Percentiles rank a stretch among this genome's conserved stretches.
phyloP scores from a whole-genome alignment of 2,888 invertebrate genomes.

The Dryobotodes eremita region DNA sequence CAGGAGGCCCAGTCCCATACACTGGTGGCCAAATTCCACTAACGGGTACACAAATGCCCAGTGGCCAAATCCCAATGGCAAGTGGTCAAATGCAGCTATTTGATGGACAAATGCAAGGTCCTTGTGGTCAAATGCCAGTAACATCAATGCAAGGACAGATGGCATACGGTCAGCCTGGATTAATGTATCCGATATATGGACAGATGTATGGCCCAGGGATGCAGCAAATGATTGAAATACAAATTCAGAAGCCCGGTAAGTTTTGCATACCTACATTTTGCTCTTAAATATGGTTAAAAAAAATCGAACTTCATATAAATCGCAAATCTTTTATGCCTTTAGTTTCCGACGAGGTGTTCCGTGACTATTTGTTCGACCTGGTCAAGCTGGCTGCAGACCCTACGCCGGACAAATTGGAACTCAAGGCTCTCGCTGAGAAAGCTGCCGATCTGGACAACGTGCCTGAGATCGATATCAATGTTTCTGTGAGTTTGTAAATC shows the following conservation, averaged over 20 bases:
- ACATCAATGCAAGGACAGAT: slow-evolving; percentile 42
- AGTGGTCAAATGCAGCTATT: slow-evolving; percentile 16
- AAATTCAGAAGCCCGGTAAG: slow-evolving; percentile 57
- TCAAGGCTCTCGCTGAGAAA: slow-evolving; percentile 91
- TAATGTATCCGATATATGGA: slow-evolving; percentile 53
- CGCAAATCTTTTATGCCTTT: too few species aligned
- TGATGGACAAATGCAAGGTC: slow-evolving; percentile 32
- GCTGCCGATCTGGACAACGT: slow-evolving; percentile 91
- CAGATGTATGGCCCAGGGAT: slow-evolving; percentile 52
- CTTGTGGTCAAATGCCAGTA: slow-evolving; percentile 33
- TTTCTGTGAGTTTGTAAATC: slow-evolving; percentile 75
- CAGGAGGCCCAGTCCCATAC: slow-evolving; percentile 17
- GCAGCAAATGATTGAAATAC: slow-evolving; percentile 64
- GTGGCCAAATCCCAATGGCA: slow-evolving; percentile 20
- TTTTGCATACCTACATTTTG: neutral
- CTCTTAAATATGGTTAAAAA: neutral
- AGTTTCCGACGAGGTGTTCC: slow-evolving; percentile 77
- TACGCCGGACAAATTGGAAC: slow-evolving; percentile 82
- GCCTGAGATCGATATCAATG: slow-evolving; percentile 86
- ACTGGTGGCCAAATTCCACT: slow-evolving; percentile 25
- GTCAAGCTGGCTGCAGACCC: slow-evolving; percentile 90
- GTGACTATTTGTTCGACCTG: slow-evolving; percentile 92
- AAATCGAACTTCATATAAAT: neutral
- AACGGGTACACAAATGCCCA: slow-evolving; percentile 20
- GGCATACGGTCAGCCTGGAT: slow-evolving; percentile 38